phyloP scores from a whole-genome alignment of 2,888 invertebrate species.

The Catocala nupta region DNA sequence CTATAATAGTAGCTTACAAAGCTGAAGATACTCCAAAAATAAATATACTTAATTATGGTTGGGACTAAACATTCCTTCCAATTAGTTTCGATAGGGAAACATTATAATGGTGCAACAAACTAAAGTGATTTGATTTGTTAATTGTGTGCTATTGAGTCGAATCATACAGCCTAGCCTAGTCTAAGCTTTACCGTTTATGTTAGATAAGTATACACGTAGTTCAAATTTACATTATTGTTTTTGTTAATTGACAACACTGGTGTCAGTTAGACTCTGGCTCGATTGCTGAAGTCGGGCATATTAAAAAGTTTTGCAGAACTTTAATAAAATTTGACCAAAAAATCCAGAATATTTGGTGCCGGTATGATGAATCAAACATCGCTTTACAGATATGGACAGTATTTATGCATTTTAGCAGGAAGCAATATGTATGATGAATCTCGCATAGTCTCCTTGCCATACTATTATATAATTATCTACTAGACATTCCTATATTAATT shows the following conservation, averaged over 20 bases:
- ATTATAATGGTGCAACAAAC: too few relatives aligned
- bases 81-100: too few relatives aligned
- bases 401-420: not conserved
- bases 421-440: conserved; percentile 6
- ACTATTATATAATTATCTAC: not conserved
- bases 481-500: conserved; percentile 29
- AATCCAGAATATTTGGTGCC: not conserved
- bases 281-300: too few relatives aligned
- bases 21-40: not conserved
- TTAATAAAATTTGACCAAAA: too few relatives aligned
- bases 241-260: not conserved
- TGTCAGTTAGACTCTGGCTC: too few relatives aligned
- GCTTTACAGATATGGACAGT: not conserved
- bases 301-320: too few relatives aligned
- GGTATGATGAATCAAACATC: not conserved
- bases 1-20: conserved; percentile 7
- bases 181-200: conserved; percentile 24
- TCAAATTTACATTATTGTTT: conserved; percentile 22
- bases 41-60: too few relatives aligned
- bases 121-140: too few relatives aligned
- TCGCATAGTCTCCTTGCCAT: conserved; percentile 1
- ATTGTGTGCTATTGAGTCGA: not conserved
- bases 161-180: conserved; percentile 19
- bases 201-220: conserved; percentile 21
- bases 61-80: too few relatives aligned